Conservation (phyloP, 2,797 vertebrate species). For the Ara ararauna region DNA sequence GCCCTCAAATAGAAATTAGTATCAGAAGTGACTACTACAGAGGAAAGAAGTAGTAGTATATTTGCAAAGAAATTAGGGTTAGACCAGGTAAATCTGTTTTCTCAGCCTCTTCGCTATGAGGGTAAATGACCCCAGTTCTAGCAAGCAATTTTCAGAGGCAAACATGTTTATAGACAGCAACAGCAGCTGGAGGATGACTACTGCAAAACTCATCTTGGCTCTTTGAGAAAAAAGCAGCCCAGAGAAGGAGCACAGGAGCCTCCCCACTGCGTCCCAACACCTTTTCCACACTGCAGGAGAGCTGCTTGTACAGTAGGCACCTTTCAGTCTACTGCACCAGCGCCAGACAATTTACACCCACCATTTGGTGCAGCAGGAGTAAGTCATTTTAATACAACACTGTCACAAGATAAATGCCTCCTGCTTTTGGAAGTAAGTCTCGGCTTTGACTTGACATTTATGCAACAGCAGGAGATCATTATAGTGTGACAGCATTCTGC, state of each 20-base stretch:
- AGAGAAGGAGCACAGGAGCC: neutral
- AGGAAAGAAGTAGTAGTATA: neutral
- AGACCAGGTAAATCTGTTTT: neutral
- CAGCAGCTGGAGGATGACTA: neutral
- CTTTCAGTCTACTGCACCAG: constrained; percentile 65
- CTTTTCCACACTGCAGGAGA: neutral
- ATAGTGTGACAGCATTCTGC: constrained; percentile 63
- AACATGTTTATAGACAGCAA: neutral
- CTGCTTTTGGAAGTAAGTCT: constrained; percentile 58
- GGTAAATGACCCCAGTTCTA: neutral
- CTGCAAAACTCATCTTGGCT: neutral
- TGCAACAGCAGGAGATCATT: constrained; percentile 73
- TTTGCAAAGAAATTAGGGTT: neutral
- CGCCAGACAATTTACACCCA: constrained; percentile 62
- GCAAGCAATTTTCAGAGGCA: neutral
- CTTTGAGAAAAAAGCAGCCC: neutral
- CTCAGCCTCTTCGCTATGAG: neutral
- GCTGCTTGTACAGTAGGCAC: neutral
- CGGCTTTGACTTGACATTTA: constrained; percentile 65
- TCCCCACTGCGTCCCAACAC: neutral
- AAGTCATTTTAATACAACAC: constrained; percentile 64
- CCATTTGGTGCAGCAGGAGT: constrained; percentile 60
- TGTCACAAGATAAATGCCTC: constrained; percentile 67
- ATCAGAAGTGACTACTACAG: neutral
- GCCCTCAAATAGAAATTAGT: neutral